A percentile compares a stretch with the other conserved stretches of the same genome.
Conservation (phyloP, 2,113 vertebrate species). For the Trichechus manatus region DNA sequence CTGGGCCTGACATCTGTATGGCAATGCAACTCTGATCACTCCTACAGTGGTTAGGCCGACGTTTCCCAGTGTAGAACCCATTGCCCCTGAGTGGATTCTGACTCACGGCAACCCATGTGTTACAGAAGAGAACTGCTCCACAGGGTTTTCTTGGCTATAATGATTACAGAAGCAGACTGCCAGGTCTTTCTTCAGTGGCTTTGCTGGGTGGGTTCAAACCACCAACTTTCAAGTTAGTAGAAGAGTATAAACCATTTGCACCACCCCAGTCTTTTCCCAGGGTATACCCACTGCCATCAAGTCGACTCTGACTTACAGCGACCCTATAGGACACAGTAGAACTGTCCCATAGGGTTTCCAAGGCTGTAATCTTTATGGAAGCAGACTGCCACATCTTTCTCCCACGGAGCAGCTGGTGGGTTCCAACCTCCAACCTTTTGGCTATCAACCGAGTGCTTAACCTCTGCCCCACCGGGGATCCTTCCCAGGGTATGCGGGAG, state of each 20-base stretch:
- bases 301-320: too few relatives aligned
- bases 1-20: neutral
- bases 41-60: too few relatives aligned
- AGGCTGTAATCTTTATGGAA: neutral
- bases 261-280: neutral
- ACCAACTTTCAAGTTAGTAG: too few relatives aligned
- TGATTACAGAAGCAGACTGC: too few relatives aligned
- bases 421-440: neutral
- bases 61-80: neutral
- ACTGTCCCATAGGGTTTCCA: neutral
- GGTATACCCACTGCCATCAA: neutral
- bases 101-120: neutral
- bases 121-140: neutral
- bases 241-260: too few relatives aligned
- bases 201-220: too few relatives aligned
- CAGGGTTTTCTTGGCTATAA: neutral
- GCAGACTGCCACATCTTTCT: neutral
- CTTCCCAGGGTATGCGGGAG: neutral
- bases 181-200: too few relatives aligned
- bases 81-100: neutral
- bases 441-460: neutral
- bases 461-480: neutral
- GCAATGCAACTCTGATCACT: slow-evolving; percentile 52
- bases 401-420: neutral
- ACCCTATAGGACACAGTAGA: neutral